phyloP scores from a whole-genome alignment of 1,140 invertebrate genomes.

The Druon quercuslanigerum region DNA sequence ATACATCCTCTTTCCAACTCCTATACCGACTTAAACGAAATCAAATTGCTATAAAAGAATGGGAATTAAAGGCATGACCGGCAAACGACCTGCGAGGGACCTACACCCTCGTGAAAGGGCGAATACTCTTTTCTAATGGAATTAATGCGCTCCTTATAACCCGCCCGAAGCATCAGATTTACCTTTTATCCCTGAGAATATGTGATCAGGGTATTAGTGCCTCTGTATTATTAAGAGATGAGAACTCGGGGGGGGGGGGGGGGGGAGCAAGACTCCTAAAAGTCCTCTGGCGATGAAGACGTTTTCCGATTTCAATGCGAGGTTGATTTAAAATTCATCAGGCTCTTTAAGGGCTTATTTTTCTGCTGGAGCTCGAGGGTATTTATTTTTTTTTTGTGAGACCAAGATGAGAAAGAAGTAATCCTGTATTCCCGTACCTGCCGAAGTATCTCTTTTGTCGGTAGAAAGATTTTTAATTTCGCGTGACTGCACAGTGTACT shows the following conservation, averaged over 20 bases:
- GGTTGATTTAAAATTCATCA: slow-evolving; percentile 76
- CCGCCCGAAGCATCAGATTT: slow-evolving; percentile 65
- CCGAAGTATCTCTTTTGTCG: slow-evolving; percentile 42
- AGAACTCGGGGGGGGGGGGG: slow-evolving; percentile 63
- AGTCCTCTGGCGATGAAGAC: slow-evolving; percentile 70
- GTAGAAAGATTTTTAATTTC: slow-evolving; percentile 5
- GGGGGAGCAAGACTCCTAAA: slow-evolving; percentile 45
- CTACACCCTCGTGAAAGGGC: slow-evolving; percentile 35
- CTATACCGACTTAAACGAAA: background rate
- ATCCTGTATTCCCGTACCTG: slow-evolving; percentile 48
- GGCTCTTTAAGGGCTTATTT: slow-evolving; percentile 75
- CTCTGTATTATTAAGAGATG: slow-evolving; percentile 73
- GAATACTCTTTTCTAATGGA: slow-evolving; percentile 65
- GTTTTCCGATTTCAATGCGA: slow-evolving; percentile 73
- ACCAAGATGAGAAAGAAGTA: slow-evolving; percentile 45
- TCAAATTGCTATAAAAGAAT: background rate
- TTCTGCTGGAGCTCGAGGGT: slow-evolving; percentile 70
- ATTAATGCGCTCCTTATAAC: slow-evolving; percentile 70
- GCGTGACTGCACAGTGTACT: background rate
- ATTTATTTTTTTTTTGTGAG: slow-evolving; percentile 69
- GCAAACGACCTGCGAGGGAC: background rate
- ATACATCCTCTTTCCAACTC: too few species aligned
- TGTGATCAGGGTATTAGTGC: slow-evolving; percentile 75
- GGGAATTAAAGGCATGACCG: background rate
- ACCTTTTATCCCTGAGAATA: slow-evolving; percentile 73